Percentiles rank a stretch among this genome's conserved stretches.
Conservation (phyloP, 2,797 vertebrate genomes). For the Podarcis lilfordi region DNA sequence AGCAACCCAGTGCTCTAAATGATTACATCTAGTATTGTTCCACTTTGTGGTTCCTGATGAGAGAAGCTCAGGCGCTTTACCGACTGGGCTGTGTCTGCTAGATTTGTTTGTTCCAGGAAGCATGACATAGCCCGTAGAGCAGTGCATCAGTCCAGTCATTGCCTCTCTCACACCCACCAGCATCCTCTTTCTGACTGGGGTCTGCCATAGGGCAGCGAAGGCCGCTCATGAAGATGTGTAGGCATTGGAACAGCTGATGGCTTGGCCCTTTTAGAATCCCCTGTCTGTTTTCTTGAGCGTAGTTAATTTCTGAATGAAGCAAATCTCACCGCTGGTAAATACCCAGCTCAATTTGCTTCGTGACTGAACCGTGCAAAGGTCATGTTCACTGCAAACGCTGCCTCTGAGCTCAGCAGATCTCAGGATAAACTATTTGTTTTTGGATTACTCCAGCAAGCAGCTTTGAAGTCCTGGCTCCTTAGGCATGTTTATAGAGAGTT, state of each 20-base stretch:
- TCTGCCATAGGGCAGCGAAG: background rate
- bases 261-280: background rate
- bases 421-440: background rate
- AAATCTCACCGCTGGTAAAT: fast-evolving
- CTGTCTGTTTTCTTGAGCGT: background rate
- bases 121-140: background rate
- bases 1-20: background rate
- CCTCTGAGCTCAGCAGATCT: background rate
- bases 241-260: conserved; percentile 11
- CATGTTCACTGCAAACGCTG: background rate
- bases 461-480: background rate
- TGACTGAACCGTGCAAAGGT: background rate
- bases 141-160: conserved; percentile 14
- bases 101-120: conserved; percentile 27
- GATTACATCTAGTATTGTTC: background rate
- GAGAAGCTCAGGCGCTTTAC: background rate
- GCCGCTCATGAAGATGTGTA: background rate
- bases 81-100: background rate
- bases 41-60: too few species aligned
- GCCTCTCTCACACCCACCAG: conserved; percentile 65
- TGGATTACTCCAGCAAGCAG: background rate
- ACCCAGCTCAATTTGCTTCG: background rate
- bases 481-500: background rate
- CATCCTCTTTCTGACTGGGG: conserved; percentile 50
- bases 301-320: background rate